Conservation (phyloP, 2,888 invertebrate species). For the Aethes cnicana region DNA sequence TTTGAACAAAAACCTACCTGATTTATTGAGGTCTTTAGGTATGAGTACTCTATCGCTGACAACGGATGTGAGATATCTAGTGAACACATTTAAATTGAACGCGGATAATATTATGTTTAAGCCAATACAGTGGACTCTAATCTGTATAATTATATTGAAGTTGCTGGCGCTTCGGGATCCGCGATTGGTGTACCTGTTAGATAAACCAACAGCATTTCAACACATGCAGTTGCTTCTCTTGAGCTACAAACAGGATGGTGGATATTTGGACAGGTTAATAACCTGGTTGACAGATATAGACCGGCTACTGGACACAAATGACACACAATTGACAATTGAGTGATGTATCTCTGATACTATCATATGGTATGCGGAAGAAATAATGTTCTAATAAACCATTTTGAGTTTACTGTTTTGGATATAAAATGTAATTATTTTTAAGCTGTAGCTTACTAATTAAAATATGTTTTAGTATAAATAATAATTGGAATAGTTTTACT, state of each 20-base stretch:
- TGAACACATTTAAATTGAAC: constrained; percentile 85
- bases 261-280: constrained; percentile 74
- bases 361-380: too few relatives aligned
- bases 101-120: constrained; percentile 88
- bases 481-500: too few relatives aligned
- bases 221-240: constrained; percentile 73
- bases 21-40: constrained; percentile 78
- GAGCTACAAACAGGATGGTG: constrained; percentile 76
- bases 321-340: constrained; percentile 63
- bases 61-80: constrained; percentile 75
- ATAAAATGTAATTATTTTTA: too few relatives aligned
- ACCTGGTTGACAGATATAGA: constrained; percentile 78
- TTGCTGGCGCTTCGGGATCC: constrained; percentile 74
- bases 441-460: too few relatives aligned
- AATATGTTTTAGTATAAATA: too few relatives aligned
- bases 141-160: constrained; percentile 86
- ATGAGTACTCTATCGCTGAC: constrained; percentile 62
- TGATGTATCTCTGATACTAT: too few relatives aligned
- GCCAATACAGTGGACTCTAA: constrained; percentile 87
- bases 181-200: constrained; percentile 54
- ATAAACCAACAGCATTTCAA: constrained; percentile 58
- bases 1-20: constrained; percentile 84
- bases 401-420: too few relatives aligned
- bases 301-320: constrained; percentile 64
- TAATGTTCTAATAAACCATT: too few relatives aligned